These are phyloP conservation scores for Bryconaethiops microstoma DNA, from an alignment of 2,797 vertebrate genomes.

Conservation along the genomic window DNA sequence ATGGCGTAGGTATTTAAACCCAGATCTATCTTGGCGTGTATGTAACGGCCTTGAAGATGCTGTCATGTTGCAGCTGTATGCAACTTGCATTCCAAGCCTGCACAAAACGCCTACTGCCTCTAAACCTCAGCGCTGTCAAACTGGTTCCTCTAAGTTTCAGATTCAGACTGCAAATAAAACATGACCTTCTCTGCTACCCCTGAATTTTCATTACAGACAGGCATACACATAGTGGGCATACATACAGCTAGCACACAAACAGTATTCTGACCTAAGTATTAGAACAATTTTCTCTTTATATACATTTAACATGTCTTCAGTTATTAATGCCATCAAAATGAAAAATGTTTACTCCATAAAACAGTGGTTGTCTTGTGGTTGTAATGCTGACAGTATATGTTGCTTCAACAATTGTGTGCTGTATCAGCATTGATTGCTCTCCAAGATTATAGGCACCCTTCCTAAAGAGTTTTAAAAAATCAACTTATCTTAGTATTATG, in stretches of 20 bases:
- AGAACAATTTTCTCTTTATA: not conserved
- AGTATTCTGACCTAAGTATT: not conserved
- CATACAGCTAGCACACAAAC: not conserved
- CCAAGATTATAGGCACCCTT: not conserved
- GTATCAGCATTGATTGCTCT: not conserved
- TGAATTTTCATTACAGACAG: not conserved
- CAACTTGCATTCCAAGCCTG: slow-evolving; percentile 11
- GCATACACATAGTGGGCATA: not conserved
- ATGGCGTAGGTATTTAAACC: slow-evolving; percentile 5
- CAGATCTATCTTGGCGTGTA: not conserved
- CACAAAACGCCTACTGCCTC: slow-evolving; percentile 1
- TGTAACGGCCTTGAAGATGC: slow-evolving; percentile 16
- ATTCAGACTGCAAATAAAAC: slow-evolving; percentile 10
- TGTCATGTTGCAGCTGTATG: slow-evolving; percentile 28
- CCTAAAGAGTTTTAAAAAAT: too few species aligned
- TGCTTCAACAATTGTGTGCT: not conserved
- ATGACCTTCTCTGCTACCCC: not conserved
- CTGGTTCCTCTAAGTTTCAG: not conserved
- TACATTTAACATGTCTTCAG: not conserved
- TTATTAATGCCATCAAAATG: not conserved
- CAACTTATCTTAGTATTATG: too few species aligned
- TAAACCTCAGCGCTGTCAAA: not conserved
- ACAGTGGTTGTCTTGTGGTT: too few species aligned
- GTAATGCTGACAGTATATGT: not conserved
- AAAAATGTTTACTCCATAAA: not conserved